Base-by-base conservation (phyloP, 2,797 vertebrate genomes). In the Lerista edwardsae region DNA sequence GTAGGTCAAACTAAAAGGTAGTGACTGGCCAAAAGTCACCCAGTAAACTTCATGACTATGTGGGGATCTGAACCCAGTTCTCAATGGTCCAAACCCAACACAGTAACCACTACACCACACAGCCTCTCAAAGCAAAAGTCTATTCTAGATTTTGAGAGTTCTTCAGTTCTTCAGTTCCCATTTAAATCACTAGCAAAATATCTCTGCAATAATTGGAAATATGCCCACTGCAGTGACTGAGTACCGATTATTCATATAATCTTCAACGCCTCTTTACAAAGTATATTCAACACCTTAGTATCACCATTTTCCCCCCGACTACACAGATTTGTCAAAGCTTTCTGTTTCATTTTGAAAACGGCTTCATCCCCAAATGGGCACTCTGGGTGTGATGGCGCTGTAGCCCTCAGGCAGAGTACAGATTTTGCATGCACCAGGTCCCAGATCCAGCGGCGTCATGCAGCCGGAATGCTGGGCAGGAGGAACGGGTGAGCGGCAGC, bases 261-360 rank as follows among this genome's bases (percentile, higher is more conserved):
- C 19, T 11, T 51, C 25, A 44, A 47, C 6, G 51, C 5, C n/a
- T 36, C 3, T 62, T 15, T 72, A 71, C 76, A 73, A 73, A 77
- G 27, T 67, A 27, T 6, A 57, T 57, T 25, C 23, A 80, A 5
- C 17, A 47, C 4, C 27, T 59, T 19, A 36, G 23, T 12, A 47
- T 14, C 69, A 55, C 34, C 29, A 44, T 36, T 78, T 21, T 71
- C 77, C 79, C 83, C 39, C 55, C 47, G 64, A 86, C 57, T 1
- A 75, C 65, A 21, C 61, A 69, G 9, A 41, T 84, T 82, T 76
- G 34, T 67, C 25, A 51, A 39, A 34, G 2, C 34, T 75, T 61
- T 75, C 41, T 9, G 57, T 67, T 86, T 84, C 65, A 11, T 1
- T 86, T 83, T 83, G 0, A 80, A 41, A 65, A 27, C 86, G 80